phyloP scores from a whole-genome alignment of 2,888 invertebrate species.

The Pedicia rivosa region DNA sequence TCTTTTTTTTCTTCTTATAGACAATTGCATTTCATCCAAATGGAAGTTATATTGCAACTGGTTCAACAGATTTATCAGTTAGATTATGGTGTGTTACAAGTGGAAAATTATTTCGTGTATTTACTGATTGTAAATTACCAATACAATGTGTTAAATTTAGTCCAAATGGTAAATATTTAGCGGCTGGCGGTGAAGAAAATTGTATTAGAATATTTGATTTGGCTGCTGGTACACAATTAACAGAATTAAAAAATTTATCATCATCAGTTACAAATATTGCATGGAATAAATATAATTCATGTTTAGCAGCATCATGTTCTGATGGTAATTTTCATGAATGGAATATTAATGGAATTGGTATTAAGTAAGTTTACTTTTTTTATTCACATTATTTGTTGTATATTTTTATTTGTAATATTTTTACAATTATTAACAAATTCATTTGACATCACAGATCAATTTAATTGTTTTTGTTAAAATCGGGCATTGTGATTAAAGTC shows the following conservation, averaged over 20 bases:
- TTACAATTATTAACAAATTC: too few species aligned
- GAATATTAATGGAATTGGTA: conserved; percentile 32
- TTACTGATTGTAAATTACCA: conserved; percentile 59
- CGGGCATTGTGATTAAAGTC: too few species aligned
- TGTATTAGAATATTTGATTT: conserved; percentile 50
- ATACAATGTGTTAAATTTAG: conserved; percentile 69
- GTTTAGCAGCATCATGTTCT: conserved; percentile 49
- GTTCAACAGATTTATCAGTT: conserved; percentile 77
- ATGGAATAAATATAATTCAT: conserved; percentile 40
- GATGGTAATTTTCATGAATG: conserved; percentile 50
- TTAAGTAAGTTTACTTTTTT: conserved; percentile 8
- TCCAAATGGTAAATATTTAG: conserved; percentile 67
- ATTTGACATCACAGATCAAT: too few species aligned
- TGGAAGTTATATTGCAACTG: conserved; percentile 75
- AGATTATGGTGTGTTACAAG: conserved; percentile 77
- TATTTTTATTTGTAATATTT: too few species aligned
- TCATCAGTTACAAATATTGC: conserved; percentile 37
- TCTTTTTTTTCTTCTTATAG: conserved; percentile 13
- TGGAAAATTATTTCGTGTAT: conserved; percentile 64
- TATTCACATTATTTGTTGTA: not conserved
- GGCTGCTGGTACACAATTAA: conserved; percentile 38
- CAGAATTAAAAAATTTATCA: conserved; percentile 41
- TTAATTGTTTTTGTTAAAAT: too few species aligned
- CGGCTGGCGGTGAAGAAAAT: conserved; percentile 60
- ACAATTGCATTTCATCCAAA: conserved; percentile 76